phyloP scores from a whole-genome alignment of 2,888 invertebrate genomes.

The Watsonalla binaria region DNA sequence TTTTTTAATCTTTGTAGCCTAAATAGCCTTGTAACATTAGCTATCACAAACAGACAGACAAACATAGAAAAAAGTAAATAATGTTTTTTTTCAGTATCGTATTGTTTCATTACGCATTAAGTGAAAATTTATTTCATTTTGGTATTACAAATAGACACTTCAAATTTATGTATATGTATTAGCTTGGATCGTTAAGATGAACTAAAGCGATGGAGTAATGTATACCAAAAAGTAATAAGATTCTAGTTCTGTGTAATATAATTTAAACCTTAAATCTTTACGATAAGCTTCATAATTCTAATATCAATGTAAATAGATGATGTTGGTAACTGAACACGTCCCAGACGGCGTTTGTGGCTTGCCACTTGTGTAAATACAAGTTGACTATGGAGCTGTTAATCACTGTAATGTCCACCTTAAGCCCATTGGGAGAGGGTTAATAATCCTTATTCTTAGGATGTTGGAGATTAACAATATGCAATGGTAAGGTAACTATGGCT shows the following conservation, averaged over 20 bases:
- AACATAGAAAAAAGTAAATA: too few relatives aligned
- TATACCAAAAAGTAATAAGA: not conserved
- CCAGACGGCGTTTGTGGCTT: constrained; percentile 3
- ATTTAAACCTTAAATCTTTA: not conserved
- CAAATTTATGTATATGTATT: too few relatives aligned
- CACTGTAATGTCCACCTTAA: not conserved
- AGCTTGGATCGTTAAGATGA: too few relatives aligned
- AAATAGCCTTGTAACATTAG: too few relatives aligned
- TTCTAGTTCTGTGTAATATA: not conserved
- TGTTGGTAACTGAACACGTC: not conserved
- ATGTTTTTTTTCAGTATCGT: too few relatives aligned
- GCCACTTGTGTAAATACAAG: constrained; percentile 12
- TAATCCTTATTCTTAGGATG: not conserved
- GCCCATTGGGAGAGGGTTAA: not conserved
- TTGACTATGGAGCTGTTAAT: not conserved
- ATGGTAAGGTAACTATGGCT: too few relatives aligned
- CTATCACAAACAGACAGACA: too few relatives aligned
- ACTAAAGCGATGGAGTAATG: not conserved
- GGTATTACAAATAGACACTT: too few relatives aligned
- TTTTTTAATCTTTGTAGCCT: too few relatives aligned
- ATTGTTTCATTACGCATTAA: too few relatives aligned
- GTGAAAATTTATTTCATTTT: too few relatives aligned
- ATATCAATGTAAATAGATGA: not conserved
- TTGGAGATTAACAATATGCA: not conserved
- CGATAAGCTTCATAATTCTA: not conserved